These are phyloP conservation scores for Drymodes brunneopygia DNA, from an alignment of 2,113 vertebrate genomes.

Conservation along the genomic window DNA sequence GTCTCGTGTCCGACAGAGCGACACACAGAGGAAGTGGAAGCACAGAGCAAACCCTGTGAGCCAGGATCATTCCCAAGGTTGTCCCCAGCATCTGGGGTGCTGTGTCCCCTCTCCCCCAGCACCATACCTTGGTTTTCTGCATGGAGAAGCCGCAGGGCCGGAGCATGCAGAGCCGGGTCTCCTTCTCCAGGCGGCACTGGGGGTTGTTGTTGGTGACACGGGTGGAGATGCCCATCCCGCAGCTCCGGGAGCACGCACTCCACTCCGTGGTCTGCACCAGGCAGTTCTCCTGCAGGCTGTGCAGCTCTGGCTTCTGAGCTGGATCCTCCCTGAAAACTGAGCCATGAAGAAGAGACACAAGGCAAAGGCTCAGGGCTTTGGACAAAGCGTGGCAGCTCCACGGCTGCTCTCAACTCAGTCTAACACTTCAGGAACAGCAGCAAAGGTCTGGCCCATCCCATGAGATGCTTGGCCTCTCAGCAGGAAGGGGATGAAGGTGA, in stretches of 20 bases:
- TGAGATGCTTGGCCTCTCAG: not conserved
- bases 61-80: not conserved
- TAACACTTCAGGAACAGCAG: not conserved
- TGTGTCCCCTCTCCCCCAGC: not conserved
- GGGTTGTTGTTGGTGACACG: conserved; percentile 76
- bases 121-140: conserved; percentile 68
- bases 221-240: conserved; percentile 76
- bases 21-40: not conserved
- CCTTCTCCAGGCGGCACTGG: conserved; percentile 74
- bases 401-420: not conserved
- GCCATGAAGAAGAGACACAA: not conserved
- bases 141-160: conserved; percentile 62
- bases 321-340: conserved; percentile 62
- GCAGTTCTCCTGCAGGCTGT: conserved; percentile 75
- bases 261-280: conserved; percentile 77
- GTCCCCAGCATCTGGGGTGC: too few species aligned
- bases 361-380: not conserved
- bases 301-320: not conserved
- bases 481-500: not conserved
- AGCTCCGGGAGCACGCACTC: conserved; percentile 75
- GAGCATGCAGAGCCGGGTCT: conserved; percentile 75
- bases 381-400: not conserved
- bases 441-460: not conserved
- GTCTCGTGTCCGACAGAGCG: too few species aligned
- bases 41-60: not conserved